These are phyloP conservation scores for Orycteropus afer DNA, from an alignment of 2,113 vertebrate species.

Conservation along the genomic window DNA sequence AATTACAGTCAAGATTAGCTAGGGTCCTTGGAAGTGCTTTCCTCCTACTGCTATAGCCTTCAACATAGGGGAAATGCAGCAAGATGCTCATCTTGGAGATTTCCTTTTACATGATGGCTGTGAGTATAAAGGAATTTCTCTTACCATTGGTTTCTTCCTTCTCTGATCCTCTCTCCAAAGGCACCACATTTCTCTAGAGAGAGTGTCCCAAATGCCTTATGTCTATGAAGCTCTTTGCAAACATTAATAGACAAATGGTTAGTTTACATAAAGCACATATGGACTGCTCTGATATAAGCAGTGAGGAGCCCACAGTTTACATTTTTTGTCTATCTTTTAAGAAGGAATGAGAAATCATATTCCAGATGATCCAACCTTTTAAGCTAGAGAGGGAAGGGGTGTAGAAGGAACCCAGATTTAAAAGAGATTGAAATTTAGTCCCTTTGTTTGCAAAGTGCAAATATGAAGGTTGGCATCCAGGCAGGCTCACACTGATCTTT, in stretches of 20 bases:
- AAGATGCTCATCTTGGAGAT: neutral
- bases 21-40: neutral
- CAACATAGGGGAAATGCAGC: neutral
- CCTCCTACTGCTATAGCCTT: neutral
- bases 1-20: neutral
- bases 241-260: conserved; percentile 74
- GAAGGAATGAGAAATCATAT: conserved; percentile 66
- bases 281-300: conserved; percentile 62
- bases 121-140: conserved; percentile 40
- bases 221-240: conserved; percentile 60
- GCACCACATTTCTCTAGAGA: conserved; percentile 66
- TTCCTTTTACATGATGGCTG: neutral
- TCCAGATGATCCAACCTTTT: conserved; percentile 67
- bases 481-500: neutral
- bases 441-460: neutral
- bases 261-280: conserved; percentile 77
- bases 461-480: neutral
- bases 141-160: conserved; percentile 11
- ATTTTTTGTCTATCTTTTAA: conserved; percentile 72
- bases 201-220: conserved; percentile 45
- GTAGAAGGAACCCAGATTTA: conserved; percentile 15
- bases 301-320: conserved; percentile 68
- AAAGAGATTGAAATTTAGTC: conserved; percentile 40
- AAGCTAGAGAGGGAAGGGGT: neutral
- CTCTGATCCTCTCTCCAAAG: conserved; percentile 69